These are phyloP conservation scores for Bovichtus variegatus DNA, from an alignment of 2,797 vertebrate species.

Conservation along the genomic window DNA sequence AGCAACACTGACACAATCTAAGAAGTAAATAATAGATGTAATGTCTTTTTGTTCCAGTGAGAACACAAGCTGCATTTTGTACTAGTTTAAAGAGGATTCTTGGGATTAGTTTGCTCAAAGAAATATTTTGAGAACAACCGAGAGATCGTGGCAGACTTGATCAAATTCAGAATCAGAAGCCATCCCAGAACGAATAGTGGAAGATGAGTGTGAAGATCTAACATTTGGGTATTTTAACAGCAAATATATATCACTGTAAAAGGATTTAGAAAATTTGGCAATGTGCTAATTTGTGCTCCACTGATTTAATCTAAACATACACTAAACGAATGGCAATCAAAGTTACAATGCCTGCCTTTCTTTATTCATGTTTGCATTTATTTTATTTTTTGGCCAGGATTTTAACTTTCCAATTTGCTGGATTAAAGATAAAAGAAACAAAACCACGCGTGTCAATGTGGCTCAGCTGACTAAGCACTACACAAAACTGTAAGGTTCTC, in stretches of 20 bases:
- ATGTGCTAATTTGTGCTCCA: background rate
- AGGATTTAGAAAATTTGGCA: background rate
- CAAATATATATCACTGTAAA: background rate
- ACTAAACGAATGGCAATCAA: background rate
- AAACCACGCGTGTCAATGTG: background rate
- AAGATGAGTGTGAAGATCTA: slow-evolving; percentile 15
- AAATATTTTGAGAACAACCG: background rate
- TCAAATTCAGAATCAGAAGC: slow-evolving; percentile 2
- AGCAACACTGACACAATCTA: background rate
- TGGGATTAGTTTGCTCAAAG: slow-evolving; percentile 10
- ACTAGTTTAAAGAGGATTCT: slow-evolving; percentile 1
- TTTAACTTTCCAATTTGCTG: slow-evolving; percentile 11
- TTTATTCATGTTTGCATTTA: background rate
- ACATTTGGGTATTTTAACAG: slow-evolving; percentile 21
- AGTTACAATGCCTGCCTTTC: background rate
- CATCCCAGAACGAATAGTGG: slow-evolving; percentile 5
- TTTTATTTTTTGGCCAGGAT: background rate
- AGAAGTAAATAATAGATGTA: background rate
- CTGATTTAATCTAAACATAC: slow-evolving; percentile 10
- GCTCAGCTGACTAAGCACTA: slow-evolving; percentile 39
- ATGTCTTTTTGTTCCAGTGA: background rate
- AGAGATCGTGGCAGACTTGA: background rate
- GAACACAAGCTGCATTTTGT: background rate
- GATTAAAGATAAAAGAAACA: slow-evolving; percentile 31
- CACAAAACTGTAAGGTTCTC: slow-evolving; percentile 41